Conservation (phyloP, 2,888 invertebrate genomes). For the Athalia circularis region DNA sequence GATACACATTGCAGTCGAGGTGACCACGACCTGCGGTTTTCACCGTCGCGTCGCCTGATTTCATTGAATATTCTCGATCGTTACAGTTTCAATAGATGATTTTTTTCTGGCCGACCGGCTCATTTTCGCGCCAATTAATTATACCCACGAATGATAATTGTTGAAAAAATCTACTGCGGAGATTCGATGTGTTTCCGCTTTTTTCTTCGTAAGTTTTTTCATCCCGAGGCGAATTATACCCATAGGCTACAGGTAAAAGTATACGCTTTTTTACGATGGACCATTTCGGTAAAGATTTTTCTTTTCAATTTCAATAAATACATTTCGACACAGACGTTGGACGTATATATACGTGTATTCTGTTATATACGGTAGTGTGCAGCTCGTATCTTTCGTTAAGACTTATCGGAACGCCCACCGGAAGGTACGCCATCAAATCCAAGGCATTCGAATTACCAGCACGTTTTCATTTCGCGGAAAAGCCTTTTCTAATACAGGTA, state of each 20-base stretch:
- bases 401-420: constrained; percentile 25
- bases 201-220: not conserved
- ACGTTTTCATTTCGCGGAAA: constrained; percentile 33
- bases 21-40: too few relatives aligned
- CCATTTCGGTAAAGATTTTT: constrained; percentile 3
- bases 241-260: not conserved
- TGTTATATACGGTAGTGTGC: not conserved
- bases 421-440: constrained; percentile 33
- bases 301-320: constrained; percentile 28
- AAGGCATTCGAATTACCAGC: constrained; percentile 25
- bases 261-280: not conserved
- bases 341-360: not conserved
- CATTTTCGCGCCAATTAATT: too few relatives aligned
- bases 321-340: constrained; percentile 14
- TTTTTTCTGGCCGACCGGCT: too few relatives aligned
- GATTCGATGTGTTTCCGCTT: not conserved
- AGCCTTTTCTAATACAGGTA: constrained; percentile 8
- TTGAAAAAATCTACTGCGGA: too few relatives aligned
- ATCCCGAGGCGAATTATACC: not conserved
- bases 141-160: too few relatives aligned
- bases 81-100: too few relatives aligned
- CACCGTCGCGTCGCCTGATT: too few relatives aligned
- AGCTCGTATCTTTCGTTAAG: constrained; percentile 28
- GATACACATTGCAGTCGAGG: too few relatives aligned
- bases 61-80: too few relatives aligned